A percentile compares a stretch with the other conserved stretches of the same genome.
phyloP scores from a whole-genome alignment of 2,797 vertebrate species.

The Sarcophilus harrisii region DNA sequence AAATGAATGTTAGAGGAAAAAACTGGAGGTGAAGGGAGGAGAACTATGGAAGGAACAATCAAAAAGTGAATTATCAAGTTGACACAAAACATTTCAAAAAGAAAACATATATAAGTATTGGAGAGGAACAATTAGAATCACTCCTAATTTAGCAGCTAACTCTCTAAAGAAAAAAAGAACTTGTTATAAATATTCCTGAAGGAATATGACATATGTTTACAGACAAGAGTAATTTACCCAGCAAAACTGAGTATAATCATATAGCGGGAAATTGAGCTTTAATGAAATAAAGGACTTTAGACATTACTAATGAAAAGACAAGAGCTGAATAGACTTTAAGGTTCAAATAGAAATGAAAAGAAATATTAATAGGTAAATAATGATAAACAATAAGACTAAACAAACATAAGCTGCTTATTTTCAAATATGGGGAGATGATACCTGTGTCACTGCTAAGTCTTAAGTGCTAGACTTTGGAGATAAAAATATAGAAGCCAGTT shows the following conservation, averaged over 20 bases:
- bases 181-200: neutral
- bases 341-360: neutral
- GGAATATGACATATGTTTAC: neutral
- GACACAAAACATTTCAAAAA: neutral
- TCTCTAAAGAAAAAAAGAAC: neutral
- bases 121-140: neutral
- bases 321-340: neutral
- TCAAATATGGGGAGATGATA: neutral
- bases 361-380: neutral
- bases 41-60: too few species aligned
- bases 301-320: neutral
- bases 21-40: too few species aligned
- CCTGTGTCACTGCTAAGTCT: neutral
- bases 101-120: neutral
- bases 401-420: neutral
- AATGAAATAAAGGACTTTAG: neutral
- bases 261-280: neutral
- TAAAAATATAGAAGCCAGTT: neutral
- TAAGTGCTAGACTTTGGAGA: neutral
- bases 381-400: neutral
- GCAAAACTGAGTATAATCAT: neutral
- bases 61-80: neutral
- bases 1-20: neutral
- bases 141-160: neutral
- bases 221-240: neutral